Evolutionary conservation across 1,140 invertebrate genomes (phyloP), one percentile per base, ranked within the genome.

Genomic region (Caenorhabditis inopinata): DNA sequence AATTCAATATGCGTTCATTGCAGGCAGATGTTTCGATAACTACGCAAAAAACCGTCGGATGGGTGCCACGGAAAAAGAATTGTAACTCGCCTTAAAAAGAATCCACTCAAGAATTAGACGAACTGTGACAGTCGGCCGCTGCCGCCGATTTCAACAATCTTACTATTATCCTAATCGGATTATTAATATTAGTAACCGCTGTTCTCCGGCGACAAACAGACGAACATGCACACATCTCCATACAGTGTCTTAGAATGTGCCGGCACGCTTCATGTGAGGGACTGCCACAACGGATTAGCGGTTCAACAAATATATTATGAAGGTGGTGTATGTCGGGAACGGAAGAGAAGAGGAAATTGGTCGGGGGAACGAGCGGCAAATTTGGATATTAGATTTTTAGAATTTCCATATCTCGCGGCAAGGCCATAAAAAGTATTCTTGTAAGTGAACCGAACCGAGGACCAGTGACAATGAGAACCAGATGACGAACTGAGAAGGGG

Each of bases 131-230:
- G 51, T 32, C 51, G 14, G 51, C 1, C 32, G 58, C 12, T 16
- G n/a, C 25, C n/a, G 29, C 32, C 32, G 3, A 38, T 32, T 38
- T 68, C 58, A 68, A 68, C 58, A 11, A 42, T 68, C 58, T 68
- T 68, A 42, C 25, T 68, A 68, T 68, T 68, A 68, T 68, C 58
- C 58, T 68, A 68, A 68, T 68, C 58, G 58, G 25, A 68, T 68
- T 68, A 68, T 68, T 68, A 68, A 18, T 62, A 62, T n/a, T n/a
- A n/a, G n/a, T n/a, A n/a, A n/a, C n/a, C n/a, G 35, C 53, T 29
- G 53, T 35, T 62, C 27, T 62, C 53, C 25, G 58, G 32, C 38
- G 58, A 68, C 58, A 68, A n/a, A 62, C 49, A 14, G 6, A 58
- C 51, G 35, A 58, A 58, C 35, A 58, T 29, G n/a, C n/a, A n/a